Evolutionary conservation across 2,113 vertebrate genomes (phyloP), one percentile per base, ranked within the genome.

Genomic region (Lepisosteus osseus): DNA sequence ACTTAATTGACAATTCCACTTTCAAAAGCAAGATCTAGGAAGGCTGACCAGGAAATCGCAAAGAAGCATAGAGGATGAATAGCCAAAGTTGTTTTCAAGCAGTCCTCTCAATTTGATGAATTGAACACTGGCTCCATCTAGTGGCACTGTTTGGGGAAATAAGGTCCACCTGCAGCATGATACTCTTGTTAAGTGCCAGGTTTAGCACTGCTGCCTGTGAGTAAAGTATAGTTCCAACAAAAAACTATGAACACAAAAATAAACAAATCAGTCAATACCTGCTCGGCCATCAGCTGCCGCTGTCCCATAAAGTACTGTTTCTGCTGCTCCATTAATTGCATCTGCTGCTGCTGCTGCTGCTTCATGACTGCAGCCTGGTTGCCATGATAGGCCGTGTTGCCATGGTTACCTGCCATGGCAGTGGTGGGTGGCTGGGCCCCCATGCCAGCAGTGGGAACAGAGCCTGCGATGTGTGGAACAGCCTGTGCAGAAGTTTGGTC

Each of bases 271-370:
- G 63, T 71, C 73, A 65, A 77, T 79, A 97, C 97, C 96, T 97
- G 96, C 68, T 98, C 96, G 0, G 89, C 95, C 81, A 99, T 86
- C 13, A 98, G 91, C 29, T 76, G 85, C 54, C 95, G 93, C 41
- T 96, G 94, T 17, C 86, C 88, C 80, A 89, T 76, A 0, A 95
- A 85, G 83, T 95, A 94, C 47, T 95, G 89, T 71, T 95, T 94
- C 73, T 94, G 93, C 82, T 96, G 94, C 77, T 92, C 93, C 76
- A 95, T 83, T 69, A 96, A 80, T 82, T 95, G 81, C 72, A 95
- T 81, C 80, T 94, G 76, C 65, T 93, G 93, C 62, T 93, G 94
- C 0, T 95, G 94, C 76, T 97, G 95, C 81, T 95, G 91, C 6
- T 94, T 93, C 57, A 88, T 91, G 0, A 90, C 92, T 14, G 93